Percentiles rank a stretch among this genome's conserved stretches.
Evolutionary conservation across 2,797 vertebrate genomes (phyloP).

Genomic region (Notolabrus celidotus): DNA sequence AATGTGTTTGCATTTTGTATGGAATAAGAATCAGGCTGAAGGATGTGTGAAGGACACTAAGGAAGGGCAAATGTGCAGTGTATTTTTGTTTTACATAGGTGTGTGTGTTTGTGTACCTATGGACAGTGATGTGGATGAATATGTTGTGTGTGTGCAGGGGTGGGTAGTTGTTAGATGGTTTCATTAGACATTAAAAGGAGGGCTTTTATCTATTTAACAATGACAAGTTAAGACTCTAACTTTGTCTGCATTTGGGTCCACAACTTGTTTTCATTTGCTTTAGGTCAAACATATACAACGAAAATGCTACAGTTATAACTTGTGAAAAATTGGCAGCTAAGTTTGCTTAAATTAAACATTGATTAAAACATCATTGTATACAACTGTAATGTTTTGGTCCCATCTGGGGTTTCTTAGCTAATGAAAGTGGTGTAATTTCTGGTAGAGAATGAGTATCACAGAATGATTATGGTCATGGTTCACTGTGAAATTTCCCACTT

Average conservation of each 20-base stretch:
- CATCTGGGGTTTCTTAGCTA: no score
- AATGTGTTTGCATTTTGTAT: conserved; percentile 84
- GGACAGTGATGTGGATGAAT: neutral
- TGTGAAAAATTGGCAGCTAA: no score
- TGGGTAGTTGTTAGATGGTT: no score
- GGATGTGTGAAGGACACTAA: conserved; percentile 84
- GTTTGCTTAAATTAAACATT: no score
- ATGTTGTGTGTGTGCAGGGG: neutral
- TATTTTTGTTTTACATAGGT: conserved; percentile 19
- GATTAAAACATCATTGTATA: no score
- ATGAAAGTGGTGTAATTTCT: no score
- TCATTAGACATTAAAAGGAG: neutral
- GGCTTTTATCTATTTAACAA: neutral
- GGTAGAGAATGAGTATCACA: no score
- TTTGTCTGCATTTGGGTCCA: neutral
- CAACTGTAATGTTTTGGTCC: no score
- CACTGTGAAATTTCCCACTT: no score
- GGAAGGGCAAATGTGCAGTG: conserved; percentile 25
- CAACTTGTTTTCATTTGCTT: neutral
- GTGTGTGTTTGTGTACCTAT: neutral
- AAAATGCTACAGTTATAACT: no score
- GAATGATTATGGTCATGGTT: no score
- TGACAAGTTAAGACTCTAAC: neutral
- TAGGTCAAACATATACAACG: neutral
- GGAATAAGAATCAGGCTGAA: conserved; percentile 85